Evolutionary conservation across 2,113 vertebrate species (phyloP), one percentile per base, ranked within the genome.

Genomic region (Hypomesus transpacificus): DNA sequence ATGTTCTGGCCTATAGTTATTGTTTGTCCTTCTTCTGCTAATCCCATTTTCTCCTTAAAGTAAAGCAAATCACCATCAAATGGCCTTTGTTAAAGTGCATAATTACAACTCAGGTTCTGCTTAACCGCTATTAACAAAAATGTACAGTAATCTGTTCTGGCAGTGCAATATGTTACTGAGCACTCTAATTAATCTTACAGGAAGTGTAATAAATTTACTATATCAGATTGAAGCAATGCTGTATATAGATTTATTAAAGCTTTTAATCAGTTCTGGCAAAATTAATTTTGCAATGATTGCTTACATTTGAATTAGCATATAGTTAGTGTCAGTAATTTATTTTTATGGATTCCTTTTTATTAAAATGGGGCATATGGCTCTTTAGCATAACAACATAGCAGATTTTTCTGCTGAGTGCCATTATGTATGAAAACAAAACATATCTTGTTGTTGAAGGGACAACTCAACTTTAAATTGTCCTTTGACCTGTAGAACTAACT

Each of bases 291-390:
- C 93, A 94, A 94, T 95, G 94, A 98, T 98, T 98, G 95, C 96
- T 97, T 97, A 96, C 94, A 96, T 96, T 96, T 94, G 94, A 96
- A 97, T 98, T 97, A 97, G 96, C 96, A 98, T 98, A 96, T 94
- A 93, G 94, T 98, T 98, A 96, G 94, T 87, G 92, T 89, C 91
- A 94, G 93, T 95, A 93, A 95, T 98, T 98, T 97, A 96, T 97
- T 98, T 98, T 96, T 94, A 95, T 95, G 94, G 94, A 95, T 94
- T 94, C 90, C 93, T 94, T 94, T 95, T 95, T 96, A 96, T 95
- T 96, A 95, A 96, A 96, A 93, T 85, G 93, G 91, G 90, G 91
- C 93, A 93, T 92, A 90, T 88, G 91, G 92, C 90, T 91, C 91
- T 94, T 90, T 90, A 92, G 92, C 90, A 87, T 92, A 90, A 92